These are phyloP conservation scores for Aleiodes sp. DNA, from an alignment of 1,140 invertebrate genomes.

Conservation along the genomic window DNA sequence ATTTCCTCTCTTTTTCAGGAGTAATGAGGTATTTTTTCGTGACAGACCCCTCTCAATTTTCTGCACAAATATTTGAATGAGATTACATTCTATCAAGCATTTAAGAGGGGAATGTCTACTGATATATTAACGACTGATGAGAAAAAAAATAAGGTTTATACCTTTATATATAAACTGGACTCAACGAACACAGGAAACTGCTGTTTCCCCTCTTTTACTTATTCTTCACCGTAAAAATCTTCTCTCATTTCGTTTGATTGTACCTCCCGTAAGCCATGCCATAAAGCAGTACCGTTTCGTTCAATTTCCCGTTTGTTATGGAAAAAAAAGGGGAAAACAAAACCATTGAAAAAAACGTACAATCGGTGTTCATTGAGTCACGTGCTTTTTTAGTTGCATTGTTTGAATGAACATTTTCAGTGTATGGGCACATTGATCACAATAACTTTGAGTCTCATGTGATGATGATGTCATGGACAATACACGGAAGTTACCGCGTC, in stretches of 20 bases:
- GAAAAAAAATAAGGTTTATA: background rate
- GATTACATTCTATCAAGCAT: background rate
- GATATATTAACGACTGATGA: background rate
- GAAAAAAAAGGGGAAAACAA: background rate
- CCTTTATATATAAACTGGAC: background rate
- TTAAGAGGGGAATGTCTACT: background rate
- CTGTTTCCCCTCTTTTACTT: background rate
- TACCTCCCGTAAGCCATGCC: background rate
- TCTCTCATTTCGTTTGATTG: conserved; percentile 13
- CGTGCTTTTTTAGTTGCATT: background rate
- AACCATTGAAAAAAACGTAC: background rate
- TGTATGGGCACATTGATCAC: background rate
- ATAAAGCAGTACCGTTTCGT: conserved; percentile 15
- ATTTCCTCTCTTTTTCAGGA: background rate
- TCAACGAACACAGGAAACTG: conserved; percentile 11
- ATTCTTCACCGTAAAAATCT: background rate
- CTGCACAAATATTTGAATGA: background rate
- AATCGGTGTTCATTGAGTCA: background rate
- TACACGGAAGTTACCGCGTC: conserved; percentile 15
- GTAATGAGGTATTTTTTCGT: background rate
- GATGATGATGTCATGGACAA: conserved; percentile 19
- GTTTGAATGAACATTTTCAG: background rate
- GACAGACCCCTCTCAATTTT: background rate
- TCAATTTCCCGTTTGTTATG: conserved; percentile 12
- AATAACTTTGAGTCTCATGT: background rate